phyloP scores from a whole-genome alignment of 2,888 invertebrate species.

The Ectemnius cavifrons region DNA sequence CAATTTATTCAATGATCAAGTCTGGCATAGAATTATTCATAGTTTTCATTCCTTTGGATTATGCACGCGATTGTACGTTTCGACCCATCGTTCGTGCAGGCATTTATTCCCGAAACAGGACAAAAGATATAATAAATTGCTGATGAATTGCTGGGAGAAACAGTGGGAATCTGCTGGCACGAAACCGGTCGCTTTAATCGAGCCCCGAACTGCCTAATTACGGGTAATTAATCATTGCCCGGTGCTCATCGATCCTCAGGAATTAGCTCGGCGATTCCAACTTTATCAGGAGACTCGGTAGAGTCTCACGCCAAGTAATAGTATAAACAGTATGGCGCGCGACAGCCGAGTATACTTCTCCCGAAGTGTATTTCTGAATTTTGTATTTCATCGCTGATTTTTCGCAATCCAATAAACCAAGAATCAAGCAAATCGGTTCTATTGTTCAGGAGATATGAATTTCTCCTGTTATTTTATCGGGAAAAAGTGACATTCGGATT shows the following conservation, averaged over 20 bases:
- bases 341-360: too few relatives aligned
- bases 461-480: conserved; percentile 10
- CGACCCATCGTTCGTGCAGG: not conserved
- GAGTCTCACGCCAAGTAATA: too few relatives aligned
- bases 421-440: too few relatives aligned
- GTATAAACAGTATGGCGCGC: too few relatives aligned
- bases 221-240: conserved; percentile 59
- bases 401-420: too few relatives aligned
- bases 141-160: conserved; percentile 52
- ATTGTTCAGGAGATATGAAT: not conserved
- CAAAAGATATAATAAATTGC: conserved; percentile 51
- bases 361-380: too few relatives aligned
- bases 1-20: too few relatives aligned
- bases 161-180: conserved; percentile 13
- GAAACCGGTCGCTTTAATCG: conserved; percentile 41
- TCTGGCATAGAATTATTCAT: conserved; percentile 54
- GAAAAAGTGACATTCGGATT: conserved; percentile 20
- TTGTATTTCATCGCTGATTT: too few relatives aligned
- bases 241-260: conserved; percentile 43
- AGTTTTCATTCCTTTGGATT: conserved; percentile 61
- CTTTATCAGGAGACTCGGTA: too few relatives aligned
- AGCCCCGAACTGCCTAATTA: conserved; percentile 54
- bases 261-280: conserved; percentile 10
- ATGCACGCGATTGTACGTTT: conserved; percentile 56
- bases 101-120: conserved; percentile 15